Evolutionary conservation across 2,113 vertebrate species (phyloP).

Genomic region (Melanotaenia duboulayi): DNA sequence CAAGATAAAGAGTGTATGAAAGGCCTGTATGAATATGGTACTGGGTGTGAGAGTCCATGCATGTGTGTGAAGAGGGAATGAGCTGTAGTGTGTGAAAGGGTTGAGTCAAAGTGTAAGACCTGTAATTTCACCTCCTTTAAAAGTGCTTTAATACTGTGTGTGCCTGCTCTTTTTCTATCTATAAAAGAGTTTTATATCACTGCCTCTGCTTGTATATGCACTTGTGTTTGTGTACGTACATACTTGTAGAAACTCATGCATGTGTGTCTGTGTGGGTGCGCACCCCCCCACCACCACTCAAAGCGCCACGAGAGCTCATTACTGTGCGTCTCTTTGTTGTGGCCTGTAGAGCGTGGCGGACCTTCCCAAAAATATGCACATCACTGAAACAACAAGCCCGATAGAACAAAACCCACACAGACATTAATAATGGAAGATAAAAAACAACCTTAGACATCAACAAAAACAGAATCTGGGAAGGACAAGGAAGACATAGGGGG

Average conservation of each 20-base stretch:
- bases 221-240: slow-evolving; percentile 49
- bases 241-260: slow-evolving; percentile 40
- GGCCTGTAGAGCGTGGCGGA: slow-evolving; percentile 78
- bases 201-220: slow-evolving; percentile 29
- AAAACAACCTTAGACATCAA: slow-evolving; percentile 65
- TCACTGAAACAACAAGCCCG: slow-evolving; percentile 74
- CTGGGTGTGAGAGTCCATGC: slow-evolving; percentile 8
- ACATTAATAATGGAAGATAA: slow-evolving; percentile 77
- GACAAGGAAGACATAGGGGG: slow-evolving; percentile 32
- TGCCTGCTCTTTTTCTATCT: slow-evolving; percentile 3
- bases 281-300: slow-evolving; percentile 19
- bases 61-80: slow-evolving; percentile 21
- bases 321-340: slow-evolving; percentile 76
- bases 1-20: slow-evolving; percentile 62
- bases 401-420: slow-evolving; percentile 65
- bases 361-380: slow-evolving; percentile 82
- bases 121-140: slow-evolving; percentile 53
- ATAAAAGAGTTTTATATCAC: slow-evolving; percentile 10
- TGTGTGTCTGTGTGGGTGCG: slow-evolving; percentile 33
- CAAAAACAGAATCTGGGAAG: slow-evolving; percentile 55
- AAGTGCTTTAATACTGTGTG: slow-evolving; percentile 33
- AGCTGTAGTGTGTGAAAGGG: slow-evolving; percentile 41
- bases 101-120: slow-evolving; percentile 51
- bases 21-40: slow-evolving; percentile 49
- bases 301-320: slow-evolving; percentile 78